These are phyloP conservation scores for Agonum fuliginosum DNA, from an alignment of 2,888 invertebrate species.

Conservation along the genomic window DNA sequence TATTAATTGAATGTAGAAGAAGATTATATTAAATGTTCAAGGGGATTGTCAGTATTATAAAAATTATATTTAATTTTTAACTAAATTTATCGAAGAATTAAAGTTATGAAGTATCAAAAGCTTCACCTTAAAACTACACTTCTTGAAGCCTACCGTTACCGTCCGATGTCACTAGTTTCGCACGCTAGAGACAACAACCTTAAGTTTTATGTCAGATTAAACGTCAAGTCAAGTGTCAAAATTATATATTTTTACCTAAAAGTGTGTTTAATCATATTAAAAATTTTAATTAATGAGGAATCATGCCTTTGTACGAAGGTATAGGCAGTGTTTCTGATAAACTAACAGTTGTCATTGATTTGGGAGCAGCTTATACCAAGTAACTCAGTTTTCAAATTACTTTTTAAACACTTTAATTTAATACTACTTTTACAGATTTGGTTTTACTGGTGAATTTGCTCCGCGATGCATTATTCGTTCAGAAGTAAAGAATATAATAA, in stretches of 20 bases:
- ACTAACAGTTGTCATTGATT: conserved; percentile 91
- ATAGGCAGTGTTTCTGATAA: conserved; percentile 86
- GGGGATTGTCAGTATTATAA: too few relatives aligned
- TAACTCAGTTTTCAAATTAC: conserved; percentile 69
- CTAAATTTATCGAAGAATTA: too few relatives aligned
- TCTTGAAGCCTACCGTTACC: too few relatives aligned
- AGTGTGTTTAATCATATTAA: conserved; percentile 66
- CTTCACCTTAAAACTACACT: too few relatives aligned
- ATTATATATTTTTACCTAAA: not conserved
- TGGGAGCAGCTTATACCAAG: conserved; percentile 95
- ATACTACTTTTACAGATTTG: conserved; percentile 80
- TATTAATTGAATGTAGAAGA: too few relatives aligned
- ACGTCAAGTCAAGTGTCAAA: conserved; percentile 31
- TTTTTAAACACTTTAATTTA: not conserved
- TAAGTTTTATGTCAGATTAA: not conserved
- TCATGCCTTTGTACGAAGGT: conserved; percentile 88
- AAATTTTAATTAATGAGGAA: conserved; percentile 76
- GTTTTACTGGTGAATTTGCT: conserved; percentile 91
- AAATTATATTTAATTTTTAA: too few relatives aligned
- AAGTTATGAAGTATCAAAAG: too few relatives aligned
- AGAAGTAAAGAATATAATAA: conserved; percentile 81
- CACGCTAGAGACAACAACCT: too few relatives aligned
- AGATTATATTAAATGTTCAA: too few relatives aligned
- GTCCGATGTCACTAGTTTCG: too few relatives aligned
- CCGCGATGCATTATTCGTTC: conserved; percentile 92